Evolutionary conservation across 2,797 vertebrate genomes (phyloP).

Genomic region (Hirundo rustica): DNA sequence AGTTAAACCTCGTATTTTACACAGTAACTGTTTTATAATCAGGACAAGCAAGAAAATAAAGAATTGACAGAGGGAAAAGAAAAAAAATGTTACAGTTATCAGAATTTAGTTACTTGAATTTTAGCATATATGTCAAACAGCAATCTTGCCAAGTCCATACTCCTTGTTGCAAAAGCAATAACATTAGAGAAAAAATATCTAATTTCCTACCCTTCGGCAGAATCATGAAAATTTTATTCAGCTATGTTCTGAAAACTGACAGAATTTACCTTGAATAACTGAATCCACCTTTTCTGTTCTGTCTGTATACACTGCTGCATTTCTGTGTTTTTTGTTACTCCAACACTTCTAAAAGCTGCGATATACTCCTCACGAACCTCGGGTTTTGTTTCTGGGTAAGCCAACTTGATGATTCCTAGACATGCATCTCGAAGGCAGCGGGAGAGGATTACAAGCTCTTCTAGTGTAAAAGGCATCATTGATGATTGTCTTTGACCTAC

Average conservation of each 20-base stretch:
- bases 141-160: not conserved
- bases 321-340: slow-evolving; percentile 87
- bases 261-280: slow-evolving; percentile 90
- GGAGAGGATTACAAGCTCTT: slow-evolving; percentile 89
- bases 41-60: not conserved
- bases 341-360: slow-evolving; percentile 91
- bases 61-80: not conserved
- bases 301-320: slow-evolving; percentile 91
- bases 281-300: slow-evolving; percentile 95
- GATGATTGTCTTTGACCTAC: slow-evolving; percentile 85
- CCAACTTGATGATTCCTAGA: slow-evolving; percentile 96
- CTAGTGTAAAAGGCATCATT: slow-evolving; percentile 97
- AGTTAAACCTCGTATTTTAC: not conserved
- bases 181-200: not conserved
- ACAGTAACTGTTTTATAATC: not conserved
- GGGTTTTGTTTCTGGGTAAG: slow-evolving; percentile 94
- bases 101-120: not conserved
- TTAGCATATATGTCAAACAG: not conserved
- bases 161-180: not conserved
- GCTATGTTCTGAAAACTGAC: not conserved
- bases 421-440: slow-evolving; percentile 95
- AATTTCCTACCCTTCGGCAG: not conserved
- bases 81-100: not conserved
- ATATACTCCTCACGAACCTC: slow-evolving; percentile 94
- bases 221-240: not conserved